phyloP scores from a whole-genome alignment of 1,140 invertebrate species.

The Pseudomyrmex sp. region DNA sequence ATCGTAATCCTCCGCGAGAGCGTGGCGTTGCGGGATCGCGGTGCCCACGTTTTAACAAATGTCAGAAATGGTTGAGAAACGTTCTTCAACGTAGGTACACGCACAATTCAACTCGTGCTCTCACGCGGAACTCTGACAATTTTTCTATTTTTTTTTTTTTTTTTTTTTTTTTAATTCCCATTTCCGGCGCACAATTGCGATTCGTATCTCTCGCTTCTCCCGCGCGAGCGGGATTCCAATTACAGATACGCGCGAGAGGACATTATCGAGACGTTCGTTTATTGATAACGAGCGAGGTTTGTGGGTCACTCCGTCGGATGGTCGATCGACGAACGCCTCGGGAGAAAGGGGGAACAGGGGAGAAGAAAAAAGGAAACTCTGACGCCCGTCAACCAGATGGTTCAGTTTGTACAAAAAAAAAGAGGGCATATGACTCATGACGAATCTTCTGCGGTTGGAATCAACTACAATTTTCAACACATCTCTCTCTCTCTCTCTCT shows the following conservation, averaged over 20 bases:
- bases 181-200: slow-evolving; percentile 44
- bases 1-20: background rate
- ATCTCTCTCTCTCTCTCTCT: background rate
- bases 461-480: slow-evolving; percentile 26
- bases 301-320: slow-evolving; percentile 13
- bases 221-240: slow-evolving; percentile 29
- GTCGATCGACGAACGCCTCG: slow-evolving; percentile 17
- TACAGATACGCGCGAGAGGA: slow-evolving; percentile 36
- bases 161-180: slow-evolving; percentile 20
- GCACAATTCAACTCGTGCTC: background rate
- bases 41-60: background rate
- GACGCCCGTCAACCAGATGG: background rate
- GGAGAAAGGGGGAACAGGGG: background rate
- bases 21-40: too few species aligned
- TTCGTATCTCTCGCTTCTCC: slow-evolving; percentile 9
- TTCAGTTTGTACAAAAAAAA: slow-evolving; percentile 5
- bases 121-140: background rate
- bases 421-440: slow-evolving; percentile 14
- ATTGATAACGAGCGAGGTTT: slow-evolving; percentile 40
- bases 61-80: background rate
- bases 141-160: too few species aligned
- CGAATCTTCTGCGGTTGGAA: background rate
- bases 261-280: slow-evolving; percentile 50
- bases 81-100: background rate
- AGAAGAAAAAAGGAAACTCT: background rate